These are phyloP conservation scores for Drosophila conformis DNA, from an alignment of 2,888 invertebrate species.

Conservation along the genomic window DNA sequence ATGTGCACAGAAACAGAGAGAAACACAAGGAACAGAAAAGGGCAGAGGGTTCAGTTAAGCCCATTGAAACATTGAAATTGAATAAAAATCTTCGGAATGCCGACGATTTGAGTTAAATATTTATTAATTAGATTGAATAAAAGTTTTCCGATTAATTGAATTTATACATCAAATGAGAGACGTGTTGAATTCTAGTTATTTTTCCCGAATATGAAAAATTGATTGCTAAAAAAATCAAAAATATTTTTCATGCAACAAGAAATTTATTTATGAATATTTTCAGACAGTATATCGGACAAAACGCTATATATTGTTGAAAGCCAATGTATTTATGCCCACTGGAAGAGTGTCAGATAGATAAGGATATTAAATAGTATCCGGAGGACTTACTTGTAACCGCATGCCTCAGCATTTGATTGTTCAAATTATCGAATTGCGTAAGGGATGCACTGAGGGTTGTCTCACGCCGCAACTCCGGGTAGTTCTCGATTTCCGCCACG, in stretches of 20 bases:
- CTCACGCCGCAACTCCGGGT: slow-evolving; percentile 82
- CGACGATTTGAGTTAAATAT: neutral
- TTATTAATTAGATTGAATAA: neutral
- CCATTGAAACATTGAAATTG: neutral
- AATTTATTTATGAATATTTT: neutral
- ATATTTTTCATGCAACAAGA: neutral
- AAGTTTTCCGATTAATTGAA: neutral
- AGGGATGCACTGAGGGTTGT: slow-evolving; percentile 81
- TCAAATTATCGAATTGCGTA: slow-evolving; percentile 83
- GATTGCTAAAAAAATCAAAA: neutral
- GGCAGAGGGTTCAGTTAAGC: neutral
- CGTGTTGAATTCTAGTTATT: neutral
- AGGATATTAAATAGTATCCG: neutral
- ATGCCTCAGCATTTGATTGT: slow-evolving; percentile 84
- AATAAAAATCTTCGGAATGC: neutral
- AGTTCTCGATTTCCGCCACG: slow-evolving; percentile 85
- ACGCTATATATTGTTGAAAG: neutral
- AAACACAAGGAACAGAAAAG: neutral
- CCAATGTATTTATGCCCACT: neutral
- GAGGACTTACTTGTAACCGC: slow-evolving; percentile 72
- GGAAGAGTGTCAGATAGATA: neutral
- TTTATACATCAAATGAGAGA: neutral
- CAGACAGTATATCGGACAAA: neutral
- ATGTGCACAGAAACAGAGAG: slow-evolving; percentile 1
- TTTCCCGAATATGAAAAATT: neutral